A percentile compares a stretch with the other conserved stretches of the same genome.
These are phyloP conservation scores for Sycon ciliatum DNA, from an alignment of 37 sponge, comb jelly and placozoan species.

Conservation along the genomic window DNA sequence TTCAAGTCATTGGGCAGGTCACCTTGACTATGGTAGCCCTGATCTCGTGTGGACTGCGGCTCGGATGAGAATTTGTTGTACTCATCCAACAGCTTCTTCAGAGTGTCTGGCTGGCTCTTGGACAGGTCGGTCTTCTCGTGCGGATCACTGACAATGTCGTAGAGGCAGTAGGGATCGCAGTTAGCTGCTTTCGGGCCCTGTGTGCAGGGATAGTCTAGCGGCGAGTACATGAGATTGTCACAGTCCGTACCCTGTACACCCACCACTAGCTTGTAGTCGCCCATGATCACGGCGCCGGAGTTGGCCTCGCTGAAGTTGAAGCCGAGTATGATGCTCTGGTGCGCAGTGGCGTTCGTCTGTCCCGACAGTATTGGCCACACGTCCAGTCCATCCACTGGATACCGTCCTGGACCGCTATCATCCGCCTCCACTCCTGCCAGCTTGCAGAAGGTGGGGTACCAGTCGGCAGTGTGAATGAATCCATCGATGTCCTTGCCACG, in stretches of 20 bases:
- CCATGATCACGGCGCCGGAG: slow-evolving; percentile 19
- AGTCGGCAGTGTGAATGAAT: slow-evolving; percentile 21
- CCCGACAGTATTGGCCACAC: slow-evolving; percentile 18
- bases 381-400: slow-evolving; percentile 22
- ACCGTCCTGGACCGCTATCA: slow-evolving; percentile 16
- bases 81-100: slow-evolving; percentile 21
- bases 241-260: slow-evolving; percentile 23
- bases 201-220: slow-evolving; percentile 14
- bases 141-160: slow-evolving; percentile 20
- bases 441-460: slow-evolving; percentile 16
- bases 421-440: slow-evolving; percentile 30
- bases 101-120: slow-evolving; percentile 15
- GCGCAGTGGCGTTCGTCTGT: slow-evolving; percentile 1
- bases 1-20: neutral
- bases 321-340: slow-evolving; percentile 18
- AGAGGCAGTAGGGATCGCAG: slow-evolving; percentile 21
- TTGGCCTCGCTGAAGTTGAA: slow-evolving; percentile 21
- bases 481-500: slow-evolving; percentile 30
- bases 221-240: slow-evolving; percentile 22
- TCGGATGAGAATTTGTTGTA: slow-evolving; percentile 12
- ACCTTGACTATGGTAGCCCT: slow-evolving; percentile 1
- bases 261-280: slow-evolving; percentile 27
- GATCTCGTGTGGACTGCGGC: neutral
- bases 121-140: slow-evolving; percentile 17
- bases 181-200: neutral